Base-by-base conservation (phyloP, 2,797 vertebrate genomes). In the Novumbra hubbsi region DNA sequence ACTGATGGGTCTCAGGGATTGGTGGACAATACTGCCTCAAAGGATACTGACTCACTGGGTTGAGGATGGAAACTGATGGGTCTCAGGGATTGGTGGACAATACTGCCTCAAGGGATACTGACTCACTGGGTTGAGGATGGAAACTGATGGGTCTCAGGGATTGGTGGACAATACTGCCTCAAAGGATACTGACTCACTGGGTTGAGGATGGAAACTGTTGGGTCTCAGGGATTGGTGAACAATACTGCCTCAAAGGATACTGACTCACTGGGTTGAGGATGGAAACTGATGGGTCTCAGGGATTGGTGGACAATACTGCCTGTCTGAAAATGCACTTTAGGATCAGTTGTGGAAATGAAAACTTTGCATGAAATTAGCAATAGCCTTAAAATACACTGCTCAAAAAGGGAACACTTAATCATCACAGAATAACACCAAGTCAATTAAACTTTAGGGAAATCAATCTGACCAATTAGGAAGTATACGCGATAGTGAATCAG, bases 141-240 rank as follows among this genome's bases (percentile, higher is more conserved):
- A 21, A 19, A 55, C 60, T 27, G 60, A 15, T 63, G 60, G 11
- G 27, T 63, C 60, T 27, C 27, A 8, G 27, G 60, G 60, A 62
- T 27, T 62, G 60, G 24, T 63, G 27, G 15, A 63, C 60, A 62
- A 27, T 62, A 24, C 57, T 62, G n/a, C 78, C 75, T 50, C 50
- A 57, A 30, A 24, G 15, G 16, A 63, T 62, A 63, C 28, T 5
- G 30, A 64, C 30, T 64, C 24, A 60, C 55, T 60, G 55, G 55
- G 24, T 21, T 57, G n/a, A 19, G 55, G 55, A 57, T 4, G 21
- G 55, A 27, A 21, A 60, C 63, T 30, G 63, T 32, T 64, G 63
- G 15, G 28, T 64, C 63, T 14, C 28, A 11, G 30, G 62, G 62
- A 63, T 28, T 63, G 62, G 24, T 63, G 27, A 5, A 63, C 60